Base-by-base conservation (phyloP, 1,140 invertebrate genomes). In the Magallana ariakensis region DNA sequence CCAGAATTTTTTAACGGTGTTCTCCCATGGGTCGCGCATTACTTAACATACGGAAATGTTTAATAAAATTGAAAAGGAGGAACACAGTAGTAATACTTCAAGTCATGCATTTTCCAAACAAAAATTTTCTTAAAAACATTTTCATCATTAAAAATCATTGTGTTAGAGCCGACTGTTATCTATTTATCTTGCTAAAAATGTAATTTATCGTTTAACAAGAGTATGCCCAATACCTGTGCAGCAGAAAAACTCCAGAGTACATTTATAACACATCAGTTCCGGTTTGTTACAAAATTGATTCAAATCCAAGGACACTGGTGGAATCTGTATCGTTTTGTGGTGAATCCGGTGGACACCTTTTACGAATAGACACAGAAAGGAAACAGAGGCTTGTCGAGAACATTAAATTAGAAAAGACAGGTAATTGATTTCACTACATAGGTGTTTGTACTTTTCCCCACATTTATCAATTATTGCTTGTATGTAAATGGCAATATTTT, bases 331-430 rank as follows among this genome's bases (percentile, higher is more conserved):
- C 13, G 19, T 75, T 22, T 11, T 75, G 66, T 33, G 19, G 33
- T 9, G 22, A 75, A 26, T 75, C 22, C 10, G 22, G 22, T 1
- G 66, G 66, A 26, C 66, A 75, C 22, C 66, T 75, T 26, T 26
- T 75, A 26, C 22, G 66, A 75, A 75, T 75, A 75, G 33, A 75
- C 19, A 75, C 66, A 75, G 19, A 75, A 22, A 75, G 22, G 11
- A 75, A 75, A 11, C 66, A 75, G 13, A 75, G 26, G 33, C 33
- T 75, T 10, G 66, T 75, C 10, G 66, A 75, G 66, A 26, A 75
- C 13, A 19, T 75, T 4, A 75, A 8, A 19, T 13, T 75, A 26
- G 13, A 15, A 75, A 33, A 1, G 10, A 75, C 66, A 75, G 22
- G 66, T 75, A 60, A 16, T 13, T 13, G 5, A 60, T 60, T n/a